Conservation (phyloP, 2,888 invertebrate species). For the Camptogramma bilineatum region DNA sequence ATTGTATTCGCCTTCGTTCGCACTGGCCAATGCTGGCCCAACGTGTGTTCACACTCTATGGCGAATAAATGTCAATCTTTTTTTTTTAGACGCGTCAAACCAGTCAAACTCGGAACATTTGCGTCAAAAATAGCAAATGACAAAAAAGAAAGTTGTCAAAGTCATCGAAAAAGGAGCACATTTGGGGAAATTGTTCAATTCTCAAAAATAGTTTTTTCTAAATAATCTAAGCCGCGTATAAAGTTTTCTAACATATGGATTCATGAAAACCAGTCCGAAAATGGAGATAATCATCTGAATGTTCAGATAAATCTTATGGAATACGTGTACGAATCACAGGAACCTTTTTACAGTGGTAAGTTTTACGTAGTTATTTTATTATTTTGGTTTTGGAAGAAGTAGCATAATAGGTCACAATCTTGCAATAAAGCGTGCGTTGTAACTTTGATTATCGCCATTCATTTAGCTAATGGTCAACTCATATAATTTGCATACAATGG, state of each 20-base stretch:
- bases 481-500: slow-evolving; percentile 81
- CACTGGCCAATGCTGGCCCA: too few species aligned
- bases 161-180: slow-evolving; percentile 47
- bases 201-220: slow-evolving; percentile 35
- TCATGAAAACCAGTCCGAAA: slow-evolving; percentile 44
- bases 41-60: too few species aligned
- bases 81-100: too few species aligned
- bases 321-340: slow-evolving; percentile 65
- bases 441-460: slow-evolving; percentile 58
- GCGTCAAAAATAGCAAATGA: not conserved
- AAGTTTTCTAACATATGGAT: slow-evolving; percentile 46
- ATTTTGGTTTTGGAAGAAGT: slow-evolving; percentile 56
- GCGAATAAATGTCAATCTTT: too few species aligned
- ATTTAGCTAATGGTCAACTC: slow-evolving; percentile 66
- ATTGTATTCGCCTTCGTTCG: too few species aligned
- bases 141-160: slow-evolving; percentile 10
- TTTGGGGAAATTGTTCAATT: slow-evolving; percentile 58
- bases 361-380: slow-evolving; percentile 52
- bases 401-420: slow-evolving; percentile 62
- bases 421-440: slow-evolving; percentile 58
- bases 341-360: slow-evolving; percentile 73
- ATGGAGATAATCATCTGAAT: slow-evolving; percentile 68
- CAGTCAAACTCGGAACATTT: too few species aligned
- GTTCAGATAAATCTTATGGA: slow-evolving; percentile 69
- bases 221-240: slow-evolving; percentile 22